Conservation (phyloP, 1,140 invertebrate species). For the Sinella curviseta region DNA sequence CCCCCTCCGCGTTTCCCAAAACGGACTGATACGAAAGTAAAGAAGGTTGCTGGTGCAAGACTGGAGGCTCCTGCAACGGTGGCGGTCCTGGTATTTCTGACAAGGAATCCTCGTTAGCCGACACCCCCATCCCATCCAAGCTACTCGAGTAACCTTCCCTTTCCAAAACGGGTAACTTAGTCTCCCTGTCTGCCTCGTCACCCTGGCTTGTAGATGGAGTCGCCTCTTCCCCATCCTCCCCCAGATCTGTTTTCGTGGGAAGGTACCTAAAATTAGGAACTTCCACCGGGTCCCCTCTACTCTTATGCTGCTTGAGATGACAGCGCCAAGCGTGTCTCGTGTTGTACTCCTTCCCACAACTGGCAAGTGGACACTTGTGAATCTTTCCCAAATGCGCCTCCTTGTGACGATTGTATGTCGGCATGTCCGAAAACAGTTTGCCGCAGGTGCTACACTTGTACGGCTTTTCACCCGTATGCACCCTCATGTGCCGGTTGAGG, state of each 20-base stretch:
- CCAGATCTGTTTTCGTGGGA: not conserved
- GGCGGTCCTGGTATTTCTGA: no score
- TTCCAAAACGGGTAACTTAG: no score
- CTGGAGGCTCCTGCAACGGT: no score
- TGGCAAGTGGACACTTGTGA: not conserved
- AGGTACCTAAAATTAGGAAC: not conserved
- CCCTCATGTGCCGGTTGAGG: not conserved
- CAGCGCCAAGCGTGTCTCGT: not conserved
- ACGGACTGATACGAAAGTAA: no score
- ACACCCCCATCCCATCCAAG: no score
- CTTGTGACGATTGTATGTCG: slow-evolving; percentile 3
- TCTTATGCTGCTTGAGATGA: not conserved
- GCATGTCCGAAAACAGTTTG: not conserved
- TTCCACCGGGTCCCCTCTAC: not conserved
- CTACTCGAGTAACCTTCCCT: no score
- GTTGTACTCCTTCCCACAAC: not conserved
- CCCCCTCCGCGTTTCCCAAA: no score
- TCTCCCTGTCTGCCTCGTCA: no score
- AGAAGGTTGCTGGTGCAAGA: no score
- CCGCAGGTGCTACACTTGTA: not conserved
- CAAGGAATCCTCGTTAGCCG: no score
- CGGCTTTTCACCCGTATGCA: not conserved
- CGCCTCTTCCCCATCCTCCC: no score
- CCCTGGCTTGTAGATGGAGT: no score
- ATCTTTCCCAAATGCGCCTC: not conserved